phyloP scores from a whole-genome alignment of 2,113 vertebrate species.

The Haplochromis burtoni region DNA sequence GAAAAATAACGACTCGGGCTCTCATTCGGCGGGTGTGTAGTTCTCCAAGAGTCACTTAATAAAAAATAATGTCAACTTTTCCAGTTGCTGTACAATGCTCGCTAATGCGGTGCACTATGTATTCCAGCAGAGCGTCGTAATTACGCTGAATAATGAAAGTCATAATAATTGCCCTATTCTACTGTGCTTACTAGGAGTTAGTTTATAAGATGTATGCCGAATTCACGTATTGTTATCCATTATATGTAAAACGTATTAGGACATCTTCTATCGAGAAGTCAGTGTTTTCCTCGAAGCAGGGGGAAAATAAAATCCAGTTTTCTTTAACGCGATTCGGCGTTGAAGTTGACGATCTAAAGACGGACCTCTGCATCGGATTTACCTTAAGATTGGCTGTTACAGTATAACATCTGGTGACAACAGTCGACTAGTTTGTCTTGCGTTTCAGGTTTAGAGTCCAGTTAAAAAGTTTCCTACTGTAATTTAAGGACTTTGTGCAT shows the following conservation, averaged over 20 bases:
- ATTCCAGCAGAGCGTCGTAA: background rate
- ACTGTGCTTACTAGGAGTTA: fast-evolving
- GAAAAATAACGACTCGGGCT: background rate
- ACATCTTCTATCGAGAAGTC: background rate
- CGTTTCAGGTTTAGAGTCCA: background rate
- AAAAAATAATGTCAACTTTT: conserved; percentile 42
- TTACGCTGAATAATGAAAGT: background rate
- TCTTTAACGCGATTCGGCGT: background rate
- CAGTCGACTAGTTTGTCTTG: background rate
- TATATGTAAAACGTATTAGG: background rate
- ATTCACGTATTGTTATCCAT: background rate
- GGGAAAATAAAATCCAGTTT: background rate
- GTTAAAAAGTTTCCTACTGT: background rate
- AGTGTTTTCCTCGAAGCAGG: background rate
- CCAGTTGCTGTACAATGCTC: background rate
- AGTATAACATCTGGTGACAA: background rate
- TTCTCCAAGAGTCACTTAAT: background rate
- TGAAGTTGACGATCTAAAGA: background rate
- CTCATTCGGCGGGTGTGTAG: background rate
- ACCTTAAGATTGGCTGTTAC: background rate
- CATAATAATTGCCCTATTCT: background rate
- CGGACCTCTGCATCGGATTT: background rate
- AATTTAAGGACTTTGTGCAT: background rate
- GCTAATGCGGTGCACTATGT: background rate
- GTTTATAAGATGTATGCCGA: background rate